Base-by-base conservation (phyloP, 2,797 vertebrate genomes). In the Astyanax mexicanus region DNA sequence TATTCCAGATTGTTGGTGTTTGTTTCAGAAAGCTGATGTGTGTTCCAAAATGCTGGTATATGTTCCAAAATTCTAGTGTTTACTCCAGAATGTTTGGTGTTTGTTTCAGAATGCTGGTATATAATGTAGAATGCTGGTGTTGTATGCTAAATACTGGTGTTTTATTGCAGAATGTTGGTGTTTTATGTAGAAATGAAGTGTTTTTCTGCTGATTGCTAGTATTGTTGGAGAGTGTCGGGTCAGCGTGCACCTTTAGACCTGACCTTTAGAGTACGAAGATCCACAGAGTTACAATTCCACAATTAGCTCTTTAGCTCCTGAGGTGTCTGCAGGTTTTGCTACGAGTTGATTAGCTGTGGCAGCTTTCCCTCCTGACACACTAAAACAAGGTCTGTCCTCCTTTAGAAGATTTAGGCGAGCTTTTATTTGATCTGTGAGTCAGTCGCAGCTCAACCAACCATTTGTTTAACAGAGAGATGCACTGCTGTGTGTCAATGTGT, bases 401-500 rank as follows among this genome's bases (percentile, higher is more conserved):
- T 69, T 81, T 77, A 78, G 52, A 81, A 81, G 72, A 83, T 83
- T 81, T 76, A 72, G 17, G 72, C 61, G 68, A 76, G 81, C 75
- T 81, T 83, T 83, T 79, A 75, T 83, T 81, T 83, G 79, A 81
- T 83, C 80, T 83, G 64, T 35, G 71, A 81, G 79, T 80, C 77
- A 83, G 75, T 74, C 42, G 60, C 69, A 45, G 75, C 81, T 81
- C 72, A 79, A 81, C 76, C 40, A 81, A 80, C 64, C 81, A 83
- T 83, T 83, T 81, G 81, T 83, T 83, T 83, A 83, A 83, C 81
- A 73, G 79, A 75, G 75, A 79, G 69, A 80, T 68, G 62, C 67
- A 74, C 67, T 65, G 81, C 79, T 78, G 75, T 83, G 79, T 83
- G 81, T 83, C 81, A 83, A 76, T 81, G 79, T 83, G 79, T 83